Evolutionary conservation across 2,888 invertebrate species (phyloP).

Genomic region (Drepanosiphum platanoidis): DNA sequence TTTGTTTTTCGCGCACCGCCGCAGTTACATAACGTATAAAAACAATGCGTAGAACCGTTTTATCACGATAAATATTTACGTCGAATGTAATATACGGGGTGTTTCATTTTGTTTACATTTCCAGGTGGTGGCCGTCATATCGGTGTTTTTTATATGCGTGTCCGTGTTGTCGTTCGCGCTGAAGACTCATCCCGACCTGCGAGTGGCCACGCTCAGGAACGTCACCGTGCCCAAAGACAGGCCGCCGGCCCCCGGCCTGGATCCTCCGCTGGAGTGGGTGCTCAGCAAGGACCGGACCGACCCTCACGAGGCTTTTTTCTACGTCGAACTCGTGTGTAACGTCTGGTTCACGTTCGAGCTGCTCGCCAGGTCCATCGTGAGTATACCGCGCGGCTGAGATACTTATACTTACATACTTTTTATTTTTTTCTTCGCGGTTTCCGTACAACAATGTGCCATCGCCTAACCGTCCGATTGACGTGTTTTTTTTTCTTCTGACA

Average conservation of each 20-base stretch:
- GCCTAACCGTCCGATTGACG: too few species aligned
- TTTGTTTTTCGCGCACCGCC: too few species aligned
- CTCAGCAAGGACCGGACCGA: slow-evolving; percentile 92
- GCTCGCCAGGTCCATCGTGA: slow-evolving; percentile 87
- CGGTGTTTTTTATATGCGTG: slow-evolving; percentile 99
- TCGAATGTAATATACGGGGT: too few species aligned
- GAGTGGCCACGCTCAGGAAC: slow-evolving; percentile 87
- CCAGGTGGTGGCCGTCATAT: slow-evolving; percentile 97
- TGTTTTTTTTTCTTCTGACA: too few species aligned
- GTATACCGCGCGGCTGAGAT: too few species aligned
- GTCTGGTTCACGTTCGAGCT: slow-evolving; percentile 99
- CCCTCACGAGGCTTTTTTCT: slow-evolving; percentile 97
- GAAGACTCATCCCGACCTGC: slow-evolving; percentile 99
- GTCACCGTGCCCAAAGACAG: slow-evolving; percentile 80
- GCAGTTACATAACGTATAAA: too few species aligned
- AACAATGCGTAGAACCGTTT: too few species aligned
- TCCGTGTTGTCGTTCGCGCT: slow-evolving; percentile 99
- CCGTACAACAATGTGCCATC: too few species aligned
- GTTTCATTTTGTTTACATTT: too few species aligned
- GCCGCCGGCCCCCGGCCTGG: slow-evolving; percentile 78
- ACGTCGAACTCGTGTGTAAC: slow-evolving; percentile 97
- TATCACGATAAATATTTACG: too few species aligned
- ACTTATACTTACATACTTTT: too few species aligned
- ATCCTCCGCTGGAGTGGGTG: slow-evolving; percentile 44
- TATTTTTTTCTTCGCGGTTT: too few species aligned